Evolutionary conservation across 1,140 invertebrate species (phyloP), one percentile per base, ranked within the genome.

Genomic region (Heliconius eleuchia): DNA sequence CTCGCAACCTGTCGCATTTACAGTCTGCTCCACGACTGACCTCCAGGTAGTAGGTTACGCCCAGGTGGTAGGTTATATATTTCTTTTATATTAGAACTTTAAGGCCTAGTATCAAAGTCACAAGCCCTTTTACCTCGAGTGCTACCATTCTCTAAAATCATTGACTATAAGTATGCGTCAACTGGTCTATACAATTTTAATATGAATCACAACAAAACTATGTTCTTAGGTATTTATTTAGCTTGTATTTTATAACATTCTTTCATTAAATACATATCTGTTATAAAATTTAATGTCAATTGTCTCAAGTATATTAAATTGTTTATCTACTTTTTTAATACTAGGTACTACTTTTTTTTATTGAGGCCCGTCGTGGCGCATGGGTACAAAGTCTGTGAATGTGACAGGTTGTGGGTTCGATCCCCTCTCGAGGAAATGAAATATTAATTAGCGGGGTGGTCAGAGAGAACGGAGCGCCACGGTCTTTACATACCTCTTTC

Each of bases 71-170:
- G 23, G 23, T 23, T 23, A 23, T 46, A 46, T 16, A 46, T 46
- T 16, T 46, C 42, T 46, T 16, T 46, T 16, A 16, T 23, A 19
- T 57, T 57, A 66, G n/a, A 1, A 66, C 60, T 66, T 30, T 23
- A 27, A 9, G 60, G 13, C 60, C 9, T 66, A 11, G 19, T 57
- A 8, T 13, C n/a, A 23, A 23, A 66, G 23, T 27, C 9, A 27
- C 13, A 27, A 27, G 30, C 9, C 23, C 60, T 66, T 66, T 66
- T 66, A 66, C 60, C 60, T 66, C 60, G 60, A 66, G 7, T 57
- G 55, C 23, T 66, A 66, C 60, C 60, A 66, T 66, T 76, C 74
- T 76, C 39, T 76, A 70, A 76, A 76, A 66, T 50, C 60, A 39
- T 76, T 70, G 46, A 71, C 55, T 70, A 16, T 37, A 37, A 37